These are phyloP conservation scores for Prunella himalayana DNA, from an alignment of 2,113 vertebrate species.

Conservation along the genomic window DNA sequence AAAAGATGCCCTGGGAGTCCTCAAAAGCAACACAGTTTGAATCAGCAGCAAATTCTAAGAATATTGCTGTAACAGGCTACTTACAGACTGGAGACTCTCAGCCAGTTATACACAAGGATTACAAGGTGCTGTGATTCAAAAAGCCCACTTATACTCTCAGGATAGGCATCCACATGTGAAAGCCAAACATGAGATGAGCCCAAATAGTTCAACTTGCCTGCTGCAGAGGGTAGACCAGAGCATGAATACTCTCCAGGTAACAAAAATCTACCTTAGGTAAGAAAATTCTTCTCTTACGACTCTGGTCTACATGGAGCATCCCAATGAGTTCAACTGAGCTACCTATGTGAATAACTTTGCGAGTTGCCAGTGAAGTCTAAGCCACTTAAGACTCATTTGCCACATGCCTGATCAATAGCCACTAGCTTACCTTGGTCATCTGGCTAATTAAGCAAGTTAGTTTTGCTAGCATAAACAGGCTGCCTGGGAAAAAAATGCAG, in stretches of 20 bases:
- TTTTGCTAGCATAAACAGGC: background rate
- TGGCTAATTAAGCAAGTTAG: background rate
- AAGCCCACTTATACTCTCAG: background rate
- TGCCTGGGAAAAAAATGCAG: background rate
- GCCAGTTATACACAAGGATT: background rate
- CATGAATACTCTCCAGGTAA: background rate
- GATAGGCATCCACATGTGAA: background rate
- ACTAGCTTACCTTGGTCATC: background rate
- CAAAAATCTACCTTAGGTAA: background rate
- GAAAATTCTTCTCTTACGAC: background rate
- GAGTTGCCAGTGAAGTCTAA: background rate
- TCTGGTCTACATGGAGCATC: background rate
- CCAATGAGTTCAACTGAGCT: background rate
- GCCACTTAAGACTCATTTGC: background rate
- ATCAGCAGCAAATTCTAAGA: background rate
- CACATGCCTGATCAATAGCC: background rate
- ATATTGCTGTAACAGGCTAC: background rate
- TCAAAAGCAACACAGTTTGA: background rate
- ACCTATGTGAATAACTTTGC: fast-evolving
- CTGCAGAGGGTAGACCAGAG: background rate
- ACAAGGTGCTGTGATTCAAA: background rate
- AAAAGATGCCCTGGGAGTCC: background rate
- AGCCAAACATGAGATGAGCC: background rate
- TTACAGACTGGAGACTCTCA: background rate
- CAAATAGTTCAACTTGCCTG: fast-evolving